A percentile compares a stretch with the other conserved stretches of the same genome.
phyloP scores from a whole-genome alignment of 1,140 invertebrate species.

The Megalopta genalis region DNA sequence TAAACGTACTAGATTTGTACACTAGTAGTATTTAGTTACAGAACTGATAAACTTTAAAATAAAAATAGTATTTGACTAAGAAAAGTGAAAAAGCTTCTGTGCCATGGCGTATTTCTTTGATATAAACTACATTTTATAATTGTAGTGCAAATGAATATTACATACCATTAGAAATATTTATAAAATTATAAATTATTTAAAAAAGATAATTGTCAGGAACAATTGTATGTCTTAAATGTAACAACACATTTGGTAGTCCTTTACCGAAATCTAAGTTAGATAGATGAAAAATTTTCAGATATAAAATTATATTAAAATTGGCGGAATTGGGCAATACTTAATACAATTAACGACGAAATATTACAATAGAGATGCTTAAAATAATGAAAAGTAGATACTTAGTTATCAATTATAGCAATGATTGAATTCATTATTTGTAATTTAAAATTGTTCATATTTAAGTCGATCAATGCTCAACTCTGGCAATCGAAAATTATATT shows the following conservation, averaged over 20 bases:
- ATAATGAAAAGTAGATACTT: too few relatives aligned
- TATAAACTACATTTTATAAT: constrained; percentile 16
- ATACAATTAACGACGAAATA: too few relatives aligned
- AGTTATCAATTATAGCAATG: too few relatives aligned
- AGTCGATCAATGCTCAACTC: too few relatives aligned
- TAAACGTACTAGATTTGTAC: constrained; percentile 16
- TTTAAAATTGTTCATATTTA: too few relatives aligned
- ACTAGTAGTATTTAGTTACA: constrained; percentile 11
- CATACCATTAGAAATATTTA: constrained; percentile 22
- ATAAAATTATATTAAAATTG: background rate
- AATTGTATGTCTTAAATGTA: constrained; percentile 6
- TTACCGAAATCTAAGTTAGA: background rate
- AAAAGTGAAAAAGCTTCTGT: constrained; percentile 17
- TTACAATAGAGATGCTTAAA: too few relatives aligned
- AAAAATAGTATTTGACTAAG: constrained; percentile 6
- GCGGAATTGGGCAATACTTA: too few relatives aligned
- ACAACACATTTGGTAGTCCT: background rate
- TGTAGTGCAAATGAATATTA: constrained; percentile 8
- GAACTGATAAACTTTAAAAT: background rate
- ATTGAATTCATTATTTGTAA: too few relatives aligned
- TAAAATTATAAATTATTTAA: constrained; percentile 1
- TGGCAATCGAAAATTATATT: background rate
- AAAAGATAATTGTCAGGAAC: constrained; percentile 7
- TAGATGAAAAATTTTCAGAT: background rate
- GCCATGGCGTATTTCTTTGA: constrained; percentile 39